A percentile compares a stretch with the other conserved stretches of the same genome.
These are phyloP conservation scores for Argyresthia goedartella DNA, from an alignment of 2,888 invertebrate genomes.

Conservation along the genomic window DNA sequence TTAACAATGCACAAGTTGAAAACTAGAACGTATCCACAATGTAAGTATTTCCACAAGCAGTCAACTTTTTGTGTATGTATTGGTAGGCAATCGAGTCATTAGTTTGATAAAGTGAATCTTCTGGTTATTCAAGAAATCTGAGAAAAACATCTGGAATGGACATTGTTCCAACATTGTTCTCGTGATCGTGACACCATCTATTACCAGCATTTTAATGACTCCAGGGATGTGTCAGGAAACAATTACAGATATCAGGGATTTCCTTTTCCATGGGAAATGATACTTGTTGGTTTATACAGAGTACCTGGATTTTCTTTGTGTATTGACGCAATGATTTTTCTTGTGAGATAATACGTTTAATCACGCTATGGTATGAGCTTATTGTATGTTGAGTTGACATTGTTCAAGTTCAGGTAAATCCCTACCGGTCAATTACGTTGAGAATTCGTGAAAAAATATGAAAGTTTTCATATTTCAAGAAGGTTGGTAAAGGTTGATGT, in stretches of 20 bases:
- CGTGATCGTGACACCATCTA: constrained; percentile 22
- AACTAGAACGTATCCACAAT: no score
- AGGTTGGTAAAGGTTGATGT: background rate
- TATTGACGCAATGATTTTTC: constrained; percentile 41
- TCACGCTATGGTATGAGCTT: background rate
- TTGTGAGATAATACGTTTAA: constrained; percentile 32
- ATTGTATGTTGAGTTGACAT: background rate
- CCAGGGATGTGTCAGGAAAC: constrained; percentile 47
- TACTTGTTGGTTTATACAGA: background rate
- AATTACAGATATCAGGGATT: constrained; percentile 47
- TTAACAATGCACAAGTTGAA: no score
- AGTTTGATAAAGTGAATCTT: constrained; percentile 37
- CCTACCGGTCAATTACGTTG: background rate
- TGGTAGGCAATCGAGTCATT: background rate
- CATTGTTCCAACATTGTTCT: constrained; percentile 30
- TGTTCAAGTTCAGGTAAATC: constrained; percentile 1
- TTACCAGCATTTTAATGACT: constrained; percentile 25
- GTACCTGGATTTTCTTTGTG: constrained; percentile 32
- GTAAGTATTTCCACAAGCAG: background rate
- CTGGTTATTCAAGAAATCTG: constrained; percentile 50
- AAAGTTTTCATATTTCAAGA: background rate
- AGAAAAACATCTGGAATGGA: constrained; percentile 28
- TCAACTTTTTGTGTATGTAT: background rate
- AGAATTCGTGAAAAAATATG: background rate
- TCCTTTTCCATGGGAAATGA: constrained; percentile 49